Base-by-base conservation (phyloP, 2,888 invertebrate species). In the Lepeophtheirus nordmannii region DNA sequence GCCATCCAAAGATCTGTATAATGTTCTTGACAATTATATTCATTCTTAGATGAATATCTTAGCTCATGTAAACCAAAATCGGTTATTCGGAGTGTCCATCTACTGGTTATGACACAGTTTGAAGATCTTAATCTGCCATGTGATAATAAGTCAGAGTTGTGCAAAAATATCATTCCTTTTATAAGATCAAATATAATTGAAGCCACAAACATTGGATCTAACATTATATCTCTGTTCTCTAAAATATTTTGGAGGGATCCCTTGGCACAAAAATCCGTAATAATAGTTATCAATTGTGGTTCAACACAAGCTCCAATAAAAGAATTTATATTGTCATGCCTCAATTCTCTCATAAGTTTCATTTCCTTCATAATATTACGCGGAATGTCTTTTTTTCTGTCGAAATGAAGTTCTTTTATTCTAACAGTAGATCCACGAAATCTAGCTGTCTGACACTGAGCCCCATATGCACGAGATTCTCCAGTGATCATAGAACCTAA, bases 281-380 rank as follows among this genome's bases (percentile, higher is more conserved):
- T 79, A 69, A 89, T 81, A 69, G 84, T 85, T 0, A 88, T 81
- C 37, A 83, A 80, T 0, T 86, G 85, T 46, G 83, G 83, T 69
- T 89, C 89, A 8, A 88, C 83, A 71, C 86, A 86, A 0, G 87
- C 89, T 0, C 90, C 89, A 9, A 89, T 83, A 72, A 90, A 88
- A 0, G 85, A 83, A 9, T 86, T 85, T 39, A 90, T 78, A 73
- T 90, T 90, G 74, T 89, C 89, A 72, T 90, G 89, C 0, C 87
- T 82, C 1, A 87, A 82, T 74, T 89, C 84, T 68, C 89, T 79
- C 81, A 92, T 85, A 91, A 87, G 76, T 38, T 90, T 83, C 89
- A 90, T 90, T 77, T 90, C 90, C 75, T 91, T 91, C 90, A 90
- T 91, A 70, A 87, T 83, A 71, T 88, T 87, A 58, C 89, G 82